Evolutionary conservation across 1,140 invertebrate genomes (phyloP).

Genomic region (Trichonephila inaurata): DNA sequence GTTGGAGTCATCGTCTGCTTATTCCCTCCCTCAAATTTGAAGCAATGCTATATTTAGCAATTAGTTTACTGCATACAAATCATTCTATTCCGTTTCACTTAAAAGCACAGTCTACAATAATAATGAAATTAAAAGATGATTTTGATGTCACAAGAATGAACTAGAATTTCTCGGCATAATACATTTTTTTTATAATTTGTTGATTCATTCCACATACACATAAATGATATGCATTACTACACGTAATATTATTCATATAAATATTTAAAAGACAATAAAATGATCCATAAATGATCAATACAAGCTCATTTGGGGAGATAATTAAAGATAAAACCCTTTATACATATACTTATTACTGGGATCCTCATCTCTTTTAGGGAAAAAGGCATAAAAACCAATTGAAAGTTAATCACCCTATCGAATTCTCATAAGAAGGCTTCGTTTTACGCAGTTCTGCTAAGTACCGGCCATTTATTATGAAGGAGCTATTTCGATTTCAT

Average conservation of each 20-base stretch:
- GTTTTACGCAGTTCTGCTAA: background rate
- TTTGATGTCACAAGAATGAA: too few relatives aligned
- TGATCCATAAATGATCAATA: background rate
- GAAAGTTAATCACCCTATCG: slow-evolving; percentile 39
- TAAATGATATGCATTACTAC: too few relatives aligned
- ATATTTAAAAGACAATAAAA: background rate
- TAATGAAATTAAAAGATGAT: too few relatives aligned
- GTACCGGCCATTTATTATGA: background rate
- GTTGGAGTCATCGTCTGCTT: too few relatives aligned
- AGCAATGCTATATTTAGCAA: too few relatives aligned
- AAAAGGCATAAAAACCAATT: background rate
- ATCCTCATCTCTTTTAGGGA: background rate
- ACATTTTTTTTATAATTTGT: too few relatives aligned
- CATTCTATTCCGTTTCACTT: too few relatives aligned
- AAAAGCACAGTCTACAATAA: too few relatives aligned
- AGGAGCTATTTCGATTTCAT: background rate
- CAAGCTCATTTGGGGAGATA: background rate
- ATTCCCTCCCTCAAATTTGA: too few relatives aligned
- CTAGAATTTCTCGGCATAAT: too few relatives aligned
- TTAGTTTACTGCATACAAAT: too few relatives aligned
- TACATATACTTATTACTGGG: background rate
- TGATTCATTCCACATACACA: too few relatives aligned
- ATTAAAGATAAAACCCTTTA: slow-evolving; percentile 25
- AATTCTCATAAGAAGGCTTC: background rate
- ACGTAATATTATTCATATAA: background rate